These are phyloP conservation scores for Oppia nitens DNA, from an alignment of 1,140 invertebrate species.

Conservation along the genomic window DNA sequence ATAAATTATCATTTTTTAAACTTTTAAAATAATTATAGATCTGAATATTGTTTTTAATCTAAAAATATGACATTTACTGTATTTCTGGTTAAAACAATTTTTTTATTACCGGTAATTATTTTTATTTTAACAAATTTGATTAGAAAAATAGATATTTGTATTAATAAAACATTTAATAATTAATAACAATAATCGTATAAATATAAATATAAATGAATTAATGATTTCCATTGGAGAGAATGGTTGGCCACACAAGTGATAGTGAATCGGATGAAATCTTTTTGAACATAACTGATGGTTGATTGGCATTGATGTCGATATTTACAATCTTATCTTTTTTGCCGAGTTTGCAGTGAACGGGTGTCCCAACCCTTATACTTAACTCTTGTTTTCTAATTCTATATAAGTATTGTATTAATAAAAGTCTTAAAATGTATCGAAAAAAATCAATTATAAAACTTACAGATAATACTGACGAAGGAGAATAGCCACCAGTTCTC, in stretches of 20 bases:
- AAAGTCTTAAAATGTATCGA: neutral
- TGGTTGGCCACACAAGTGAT: neutral
- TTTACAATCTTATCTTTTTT: neutral
- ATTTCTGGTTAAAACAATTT: too few species aligned
- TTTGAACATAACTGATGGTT: conserved; percentile 3
- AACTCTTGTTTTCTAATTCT: neutral
- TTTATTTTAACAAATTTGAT: too few species aligned
- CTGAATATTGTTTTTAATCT: too few species aligned
- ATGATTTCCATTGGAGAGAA: neutral
- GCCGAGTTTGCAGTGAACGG: neutral
- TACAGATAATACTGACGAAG: conserved; percentile 28
- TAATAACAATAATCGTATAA: too few species aligned
- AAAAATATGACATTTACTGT: too few species aligned
- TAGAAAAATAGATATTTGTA: too few species aligned
- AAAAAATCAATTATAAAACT: conserved; percentile 16
- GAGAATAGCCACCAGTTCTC: conserved; percentile 72
- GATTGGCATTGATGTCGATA: neutral
- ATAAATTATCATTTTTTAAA: too few species aligned
- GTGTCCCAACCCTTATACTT: neutral
- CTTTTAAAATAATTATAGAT: too few species aligned
- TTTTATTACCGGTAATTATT: too few species aligned
- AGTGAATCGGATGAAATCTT: neutral
- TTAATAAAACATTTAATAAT: too few species aligned
- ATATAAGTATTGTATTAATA: neutral
- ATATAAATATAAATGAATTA: too few species aligned